Conservation (phyloP, 2,797 vertebrate species). For the Vultur gryphus region DNA sequence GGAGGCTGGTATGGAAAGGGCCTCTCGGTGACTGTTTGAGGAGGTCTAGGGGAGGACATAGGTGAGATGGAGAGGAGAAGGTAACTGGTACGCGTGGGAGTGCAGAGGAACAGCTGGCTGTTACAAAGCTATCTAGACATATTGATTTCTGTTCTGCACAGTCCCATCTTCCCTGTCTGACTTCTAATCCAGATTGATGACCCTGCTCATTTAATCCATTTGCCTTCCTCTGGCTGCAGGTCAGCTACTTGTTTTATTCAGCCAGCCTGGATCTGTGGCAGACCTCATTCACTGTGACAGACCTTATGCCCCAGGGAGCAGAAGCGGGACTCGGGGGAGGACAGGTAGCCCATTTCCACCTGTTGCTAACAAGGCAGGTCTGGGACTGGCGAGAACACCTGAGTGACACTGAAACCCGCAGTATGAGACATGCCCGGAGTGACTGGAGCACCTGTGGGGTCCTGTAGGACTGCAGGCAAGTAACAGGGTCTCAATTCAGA, state of each 20-base stretch:
- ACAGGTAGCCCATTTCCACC: background rate
- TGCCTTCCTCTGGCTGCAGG: background rate
- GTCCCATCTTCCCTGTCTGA: background rate
- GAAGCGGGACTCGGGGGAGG: background rate
- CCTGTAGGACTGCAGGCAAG: background rate
- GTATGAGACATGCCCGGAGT: background rate
- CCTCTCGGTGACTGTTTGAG: background rate
- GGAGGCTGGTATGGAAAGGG: background rate
- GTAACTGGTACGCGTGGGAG: rapidly evolving
- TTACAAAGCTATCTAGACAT: background rate
- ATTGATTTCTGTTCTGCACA: background rate
- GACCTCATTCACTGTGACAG: background rate
- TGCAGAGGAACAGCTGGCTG: background rate
- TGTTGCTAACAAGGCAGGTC: background rate
- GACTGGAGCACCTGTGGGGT: background rate
- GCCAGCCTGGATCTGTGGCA: background rate
- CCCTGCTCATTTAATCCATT: background rate
- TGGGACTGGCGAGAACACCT: background rate
- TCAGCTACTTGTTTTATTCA: background rate
- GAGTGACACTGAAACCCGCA: background rate
- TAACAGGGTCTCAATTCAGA: background rate
- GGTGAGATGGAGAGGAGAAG: background rate
- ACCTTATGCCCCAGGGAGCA: background rate
- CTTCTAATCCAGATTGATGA: background rate
- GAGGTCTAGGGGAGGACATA: background rate